A percentile compares a stretch with the other conserved stretches of the same genome.
These are phyloP conservation scores for Ganaspis sp. DNA, from an alignment of 1,140 invertebrate species.

Conservation along the genomic window DNA sequence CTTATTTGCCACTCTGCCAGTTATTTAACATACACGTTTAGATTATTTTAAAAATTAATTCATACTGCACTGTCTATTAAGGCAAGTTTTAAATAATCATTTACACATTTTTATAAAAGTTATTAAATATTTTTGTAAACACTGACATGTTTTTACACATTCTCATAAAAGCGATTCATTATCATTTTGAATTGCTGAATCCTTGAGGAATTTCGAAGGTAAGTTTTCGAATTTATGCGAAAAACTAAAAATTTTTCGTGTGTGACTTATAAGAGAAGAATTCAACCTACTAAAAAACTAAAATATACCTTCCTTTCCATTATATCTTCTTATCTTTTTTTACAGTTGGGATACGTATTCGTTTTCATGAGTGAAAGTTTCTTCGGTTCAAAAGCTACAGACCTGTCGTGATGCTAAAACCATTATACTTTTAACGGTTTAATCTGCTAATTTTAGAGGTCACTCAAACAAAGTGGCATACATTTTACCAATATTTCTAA, in stretches of 20 bases:
- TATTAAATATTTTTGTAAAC: too few species aligned
- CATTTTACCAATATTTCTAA: not conserved
- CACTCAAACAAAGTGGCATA: not conserved
- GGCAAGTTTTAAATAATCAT: too few species aligned
- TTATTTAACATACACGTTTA: too few species aligned
- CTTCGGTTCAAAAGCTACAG: constrained; percentile 1
- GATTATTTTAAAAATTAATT: too few species aligned
- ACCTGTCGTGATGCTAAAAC: not conserved
- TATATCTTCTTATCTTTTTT: not conserved
- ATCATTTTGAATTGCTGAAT: too few species aligned
- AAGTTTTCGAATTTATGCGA: not conserved
- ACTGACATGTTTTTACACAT: too few species aligned
- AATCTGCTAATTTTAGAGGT: constrained; percentile 13
- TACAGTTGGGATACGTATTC: constrained; percentile 11
- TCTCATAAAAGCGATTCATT: too few species aligned
- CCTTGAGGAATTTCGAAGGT: too few species aligned
- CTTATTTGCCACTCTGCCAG: too few species aligned
- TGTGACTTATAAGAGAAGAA: not conserved
- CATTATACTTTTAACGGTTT: constrained; percentile 6
- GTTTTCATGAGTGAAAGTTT: constrained; percentile 14
- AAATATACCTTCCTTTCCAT: too few species aligned
- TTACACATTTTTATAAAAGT: too few species aligned
- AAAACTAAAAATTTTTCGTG: not conserved
- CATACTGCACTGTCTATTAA: too few species aligned
- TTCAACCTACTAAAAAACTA: constrained; percentile 8